Percentiles rank a stretch among this genome's conserved stretches.
These are phyloP conservation scores for Odontomyia ornata DNA, from an alignment of 2,888 invertebrate genomes.

Conservation along the genomic window DNA sequence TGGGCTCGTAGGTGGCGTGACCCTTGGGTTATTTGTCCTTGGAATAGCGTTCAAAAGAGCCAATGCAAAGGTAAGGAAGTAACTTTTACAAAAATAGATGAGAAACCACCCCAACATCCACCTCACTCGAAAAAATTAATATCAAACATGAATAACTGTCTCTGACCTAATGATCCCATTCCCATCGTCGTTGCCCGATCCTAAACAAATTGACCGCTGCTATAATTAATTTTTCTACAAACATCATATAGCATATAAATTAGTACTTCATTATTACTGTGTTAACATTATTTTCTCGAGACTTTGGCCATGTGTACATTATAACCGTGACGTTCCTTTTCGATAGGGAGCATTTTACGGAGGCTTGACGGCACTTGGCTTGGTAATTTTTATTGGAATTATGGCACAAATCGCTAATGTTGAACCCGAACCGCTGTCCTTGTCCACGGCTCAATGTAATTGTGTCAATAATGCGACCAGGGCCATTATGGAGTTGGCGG, in stretches of 20 bases:
- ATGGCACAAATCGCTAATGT: constrained; percentile 60
- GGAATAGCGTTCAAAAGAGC: constrained; percentile 91
- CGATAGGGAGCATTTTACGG: constrained; percentile 62
- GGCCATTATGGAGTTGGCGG: background rate
- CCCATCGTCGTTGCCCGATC: background rate
- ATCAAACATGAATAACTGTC: background rate
- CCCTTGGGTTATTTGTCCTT: constrained; percentile 84
- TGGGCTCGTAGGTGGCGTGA: constrained; percentile 89
- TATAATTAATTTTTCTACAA: background rate
- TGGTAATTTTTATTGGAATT: constrained; percentile 63
- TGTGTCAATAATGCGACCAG: constrained; percentile 55
- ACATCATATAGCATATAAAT: background rate
- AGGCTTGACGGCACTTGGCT: constrained; percentile 57
- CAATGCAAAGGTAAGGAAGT: constrained; percentile 78
- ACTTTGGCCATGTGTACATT: too few relatives aligned
- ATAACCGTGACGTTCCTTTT: background rate
- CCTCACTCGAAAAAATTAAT: background rate
- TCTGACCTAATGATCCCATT: background rate
- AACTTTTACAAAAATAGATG: background rate
- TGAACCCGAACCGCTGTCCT: constrained; percentile 55
- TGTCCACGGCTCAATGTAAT: constrained; percentile 58
- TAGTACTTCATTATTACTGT: background rate
- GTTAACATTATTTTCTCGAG: constrained; percentile 1
- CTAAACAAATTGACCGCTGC: background rate
- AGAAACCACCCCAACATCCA: background rate